phyloP scores from a whole-genome alignment of 2,113 vertebrate species.

The Danio rerio region GRCz12tu NC_133177.1:2730001-2730500 shows the following conservation, averaged over 20 bases:
- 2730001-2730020: too few relatives aligned
- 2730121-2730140: background rate
- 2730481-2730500: constrained; percentile 66
- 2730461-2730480: too few relatives aligned
- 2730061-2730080: too few relatives aligned
- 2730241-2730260: constrained; percentile 1
- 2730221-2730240: background rate
- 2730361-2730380: too few relatives aligned
- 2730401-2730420: too few relatives aligned
- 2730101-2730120: background rate
- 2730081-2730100: background rate
- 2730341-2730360: background rate
- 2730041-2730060: too few relatives aligned
- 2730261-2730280: background rate
- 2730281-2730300: background rate
- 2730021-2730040: too few relatives aligned
- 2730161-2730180: background rate
- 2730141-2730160: background rate
- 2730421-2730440: too few relatives aligned
- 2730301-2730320: constrained; percentile 9
- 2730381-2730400: too few relatives aligned
- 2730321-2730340: background rate
- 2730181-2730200: background rate
- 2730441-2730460: background rate
- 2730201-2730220: constrained; percentile 25